Conservation (phyloP, 2,797 vertebrate species). For the Fringilla coelebs region DNA sequence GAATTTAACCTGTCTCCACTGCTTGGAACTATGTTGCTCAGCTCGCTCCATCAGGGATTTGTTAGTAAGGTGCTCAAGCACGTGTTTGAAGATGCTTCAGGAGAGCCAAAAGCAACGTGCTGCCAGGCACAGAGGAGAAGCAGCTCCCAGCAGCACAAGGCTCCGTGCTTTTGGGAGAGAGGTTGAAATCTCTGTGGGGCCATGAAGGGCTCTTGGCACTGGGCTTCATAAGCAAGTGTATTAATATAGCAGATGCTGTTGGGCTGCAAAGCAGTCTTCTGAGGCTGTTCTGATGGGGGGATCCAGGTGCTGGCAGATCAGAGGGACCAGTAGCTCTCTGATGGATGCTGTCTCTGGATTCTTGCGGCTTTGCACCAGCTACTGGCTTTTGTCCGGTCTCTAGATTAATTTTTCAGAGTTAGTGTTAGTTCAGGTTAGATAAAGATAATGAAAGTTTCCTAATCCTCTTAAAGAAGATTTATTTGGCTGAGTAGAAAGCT, state of each 20-base stretch:
- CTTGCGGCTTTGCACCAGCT: not conserved
- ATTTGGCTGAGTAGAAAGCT: slow-evolving; percentile 81
- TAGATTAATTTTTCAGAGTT: slow-evolving; percentile 80
- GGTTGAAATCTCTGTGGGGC: not conserved
- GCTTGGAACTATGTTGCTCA: fast-evolving
- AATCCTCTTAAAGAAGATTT: slow-evolving; percentile 82
- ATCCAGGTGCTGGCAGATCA: not conserved
- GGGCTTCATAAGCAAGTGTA: not conserved
- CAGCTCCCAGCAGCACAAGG: not conserved
- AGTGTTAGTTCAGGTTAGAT: slow-evolving; percentile 80
- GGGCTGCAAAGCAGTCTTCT: not conserved
- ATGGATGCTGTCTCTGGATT: not conserved
- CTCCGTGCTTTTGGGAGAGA: not conserved
- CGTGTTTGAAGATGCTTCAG: fast-evolving
- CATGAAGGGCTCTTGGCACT: not conserved
- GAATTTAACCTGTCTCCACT: fast-evolving
- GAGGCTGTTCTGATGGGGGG: not conserved
- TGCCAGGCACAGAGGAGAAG: not conserved
- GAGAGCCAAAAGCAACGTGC: not conserved
- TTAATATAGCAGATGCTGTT: not conserved
- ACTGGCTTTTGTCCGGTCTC: slow-evolving; percentile 67
- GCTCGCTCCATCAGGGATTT: fast-evolving
- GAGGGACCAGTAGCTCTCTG: not conserved
- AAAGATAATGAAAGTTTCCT: slow-evolving; percentile 82
- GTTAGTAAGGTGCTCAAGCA: fast-evolving